These are phyloP conservation scores for Numenius phaeopus DNA, from an alignment of 2,797 vertebrate genomes.

Conservation along the genomic window DNA sequence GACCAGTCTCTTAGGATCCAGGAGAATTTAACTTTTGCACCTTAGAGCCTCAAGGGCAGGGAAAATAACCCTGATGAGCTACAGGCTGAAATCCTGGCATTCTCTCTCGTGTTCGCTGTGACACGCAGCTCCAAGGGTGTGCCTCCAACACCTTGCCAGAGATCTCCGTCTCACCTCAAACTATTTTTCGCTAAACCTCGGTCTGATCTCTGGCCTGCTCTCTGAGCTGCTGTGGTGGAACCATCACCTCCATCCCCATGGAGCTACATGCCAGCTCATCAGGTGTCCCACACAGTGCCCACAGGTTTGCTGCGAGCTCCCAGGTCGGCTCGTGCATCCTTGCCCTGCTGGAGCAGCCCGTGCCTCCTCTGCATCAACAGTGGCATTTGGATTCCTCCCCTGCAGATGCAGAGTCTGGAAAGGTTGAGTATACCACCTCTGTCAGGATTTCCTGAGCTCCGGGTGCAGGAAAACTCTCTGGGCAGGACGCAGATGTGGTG, in stretches of 20 bases:
- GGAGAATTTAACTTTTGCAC: background rate
- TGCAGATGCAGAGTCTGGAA: background rate
- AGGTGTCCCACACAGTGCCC: background rate
- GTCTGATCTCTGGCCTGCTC: background rate
- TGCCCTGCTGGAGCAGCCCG: background rate
- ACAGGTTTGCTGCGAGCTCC: rapidly evolving
- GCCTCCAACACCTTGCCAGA: background rate
- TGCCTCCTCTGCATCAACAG: background rate
- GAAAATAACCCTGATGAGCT: background rate
- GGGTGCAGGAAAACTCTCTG: background rate
- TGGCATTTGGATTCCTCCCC: background rate
- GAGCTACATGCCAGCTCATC: background rate
- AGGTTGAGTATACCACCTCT: background rate
- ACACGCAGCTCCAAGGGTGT: rapidly evolving
- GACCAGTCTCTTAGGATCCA: background rate
- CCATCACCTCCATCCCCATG: background rate
- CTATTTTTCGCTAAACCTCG: background rate
- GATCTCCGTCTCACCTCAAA: background rate
- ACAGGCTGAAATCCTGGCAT: rapidly evolving
- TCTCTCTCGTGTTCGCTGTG: rapidly evolving
- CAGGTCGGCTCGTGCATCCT: rapidly evolving
- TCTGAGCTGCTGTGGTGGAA: background rate
- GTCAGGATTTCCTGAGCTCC: background rate
- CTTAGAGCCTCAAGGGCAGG: background rate
- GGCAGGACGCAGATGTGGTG: background rate